These are phyloP conservation scores for Drosophila conformis DNA, from an alignment of 2,888 invertebrate species.

Conservation along the genomic window DNA sequence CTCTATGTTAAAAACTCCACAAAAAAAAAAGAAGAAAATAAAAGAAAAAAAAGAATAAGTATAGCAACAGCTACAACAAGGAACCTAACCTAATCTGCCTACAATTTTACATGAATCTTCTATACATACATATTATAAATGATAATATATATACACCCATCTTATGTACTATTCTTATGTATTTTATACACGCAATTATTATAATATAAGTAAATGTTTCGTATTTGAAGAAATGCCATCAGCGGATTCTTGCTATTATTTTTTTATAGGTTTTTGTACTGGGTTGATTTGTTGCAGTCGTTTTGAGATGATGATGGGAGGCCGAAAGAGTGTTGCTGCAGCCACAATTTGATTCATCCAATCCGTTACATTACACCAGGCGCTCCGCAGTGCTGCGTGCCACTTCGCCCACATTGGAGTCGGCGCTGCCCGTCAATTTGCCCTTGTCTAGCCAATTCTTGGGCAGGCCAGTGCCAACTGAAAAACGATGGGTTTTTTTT, in stretches of 20 bases:
- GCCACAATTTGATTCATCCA: constrained; percentile 1
- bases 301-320: background rate
- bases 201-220: constrained; percentile 74
- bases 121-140: constrained; percentile 57
- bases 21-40: constrained; percentile 1
- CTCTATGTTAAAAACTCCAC: constrained; percentile 14
- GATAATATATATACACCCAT: constrained; percentile 55
- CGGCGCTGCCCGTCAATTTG: constrained; percentile 52
- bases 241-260: constrained; percentile 9
- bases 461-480: constrained; percentile 75
- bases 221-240: constrained; percentile 57
- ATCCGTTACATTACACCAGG: constrained; percentile 52
- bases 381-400: constrained; percentile 75
- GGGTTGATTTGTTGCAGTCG: constrained; percentile 15
- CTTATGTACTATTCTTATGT: constrained; percentile 80
- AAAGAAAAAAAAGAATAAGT: constrained; percentile 3
- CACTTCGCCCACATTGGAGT: constrained; percentile 69
- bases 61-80: constrained; percentile 34
- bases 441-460: constrained; percentile 64
- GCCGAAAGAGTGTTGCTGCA: constrained; percentile 12
- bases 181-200: constrained; percentile 77
- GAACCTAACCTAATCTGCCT: constrained; percentile 78
- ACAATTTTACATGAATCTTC: constrained; percentile 66
- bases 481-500: constrained; percentile 56
- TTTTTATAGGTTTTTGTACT: constrained; percentile 49